A percentile compares a stretch with the other conserved stretches of the same genome.
Evolutionary conservation across 1,140 invertebrate genomes (phyloP).

Genomic region (Neomicropteryx cornuta): DNA sequence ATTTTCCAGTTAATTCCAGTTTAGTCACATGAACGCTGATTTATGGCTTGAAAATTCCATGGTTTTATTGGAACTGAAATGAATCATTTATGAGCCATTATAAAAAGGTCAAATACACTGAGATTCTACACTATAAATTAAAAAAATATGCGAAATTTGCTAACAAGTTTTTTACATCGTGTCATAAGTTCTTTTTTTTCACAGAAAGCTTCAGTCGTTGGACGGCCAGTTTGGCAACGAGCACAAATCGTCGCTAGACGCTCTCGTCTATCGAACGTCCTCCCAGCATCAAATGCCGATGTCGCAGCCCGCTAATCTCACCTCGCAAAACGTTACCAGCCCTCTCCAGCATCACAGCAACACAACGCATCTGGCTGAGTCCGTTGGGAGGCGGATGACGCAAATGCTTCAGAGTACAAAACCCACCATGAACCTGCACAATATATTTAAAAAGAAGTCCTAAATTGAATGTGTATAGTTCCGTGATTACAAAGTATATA

Average conservation of each 20-base stretch:
- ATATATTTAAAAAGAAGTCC: constrained; percentile 39
- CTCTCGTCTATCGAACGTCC: constrained; percentile 19
- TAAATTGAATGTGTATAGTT: too few species aligned
- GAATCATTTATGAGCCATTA: background rate
- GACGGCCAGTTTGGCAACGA: constrained; percentile 12
- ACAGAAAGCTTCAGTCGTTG: constrained; percentile 12
- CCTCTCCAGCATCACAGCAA: constrained; percentile 23
- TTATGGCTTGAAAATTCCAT: too few species aligned
- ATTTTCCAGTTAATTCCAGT: too few species aligned
- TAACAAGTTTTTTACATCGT: background rate
- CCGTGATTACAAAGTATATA: too few species aligned
- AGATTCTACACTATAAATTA: constrained; percentile 1
- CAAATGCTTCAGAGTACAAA: constrained; percentile 38
- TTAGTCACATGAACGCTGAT: too few species aligned
- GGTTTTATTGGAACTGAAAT: too few species aligned
- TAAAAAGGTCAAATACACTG: background rate
- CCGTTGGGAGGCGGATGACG: constrained; percentile 29
- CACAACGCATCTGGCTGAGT: too few species aligned
- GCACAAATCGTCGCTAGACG: constrained; percentile 29
- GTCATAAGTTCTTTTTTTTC: too few species aligned
- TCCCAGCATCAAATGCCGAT: constrained; percentile 5
- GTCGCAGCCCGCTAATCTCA: constrained; percentile 1
- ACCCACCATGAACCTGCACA: constrained; percentile 33
- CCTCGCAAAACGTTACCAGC: constrained; percentile 12
- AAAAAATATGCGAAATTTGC: background rate